Evolutionary conservation across 2,888 invertebrate genomes (phyloP).

Genomic region (Spodoptera picta): DNA sequence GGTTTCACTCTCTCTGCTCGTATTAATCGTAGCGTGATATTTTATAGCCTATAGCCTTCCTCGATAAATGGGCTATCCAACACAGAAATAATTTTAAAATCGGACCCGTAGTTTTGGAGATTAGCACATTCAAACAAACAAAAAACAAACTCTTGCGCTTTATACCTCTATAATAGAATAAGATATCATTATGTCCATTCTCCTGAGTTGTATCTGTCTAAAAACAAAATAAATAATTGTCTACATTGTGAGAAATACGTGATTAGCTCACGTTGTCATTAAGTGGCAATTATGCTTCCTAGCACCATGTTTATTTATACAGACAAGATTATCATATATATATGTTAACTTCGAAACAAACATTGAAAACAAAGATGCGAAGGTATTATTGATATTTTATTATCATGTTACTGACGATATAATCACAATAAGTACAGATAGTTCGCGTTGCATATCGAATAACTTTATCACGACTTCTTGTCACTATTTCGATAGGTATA

Average conservation of each 20-base stretch:
- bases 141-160: too few relatives aligned
- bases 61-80: too few relatives aligned
- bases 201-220: neutral
- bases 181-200: too few relatives aligned
- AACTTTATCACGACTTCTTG: slow-evolving; percentile 25
- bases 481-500: neutral
- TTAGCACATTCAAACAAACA: too few relatives aligned
- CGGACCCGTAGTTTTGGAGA: too few relatives aligned
- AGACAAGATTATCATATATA: neutral
- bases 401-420: slow-evolving; percentile 41
- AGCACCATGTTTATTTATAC: slow-evolving; percentile 2
- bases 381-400: slow-evolving; percentile 44
- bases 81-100: too few relatives aligned
- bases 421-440: slow-evolving; percentile 27
- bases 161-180: too few relatives aligned
- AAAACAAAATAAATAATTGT: slow-evolving; percentile 6
- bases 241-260: slow-evolving; percentile 7
- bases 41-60: too few relatives aligned
- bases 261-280: slow-evolving; percentile 11
- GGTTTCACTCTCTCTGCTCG: too few relatives aligned
- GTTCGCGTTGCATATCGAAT: slow-evolving; percentile 30
- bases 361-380: slow-evolving; percentile 23
- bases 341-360: slow-evolving; percentile 1
- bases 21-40: too few relatives aligned
- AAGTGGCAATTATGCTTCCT: slow-evolving; percentile 11